Base-by-base conservation (phyloP, 1,140 invertebrate species). In the Trichonephila inaurata region DNA sequence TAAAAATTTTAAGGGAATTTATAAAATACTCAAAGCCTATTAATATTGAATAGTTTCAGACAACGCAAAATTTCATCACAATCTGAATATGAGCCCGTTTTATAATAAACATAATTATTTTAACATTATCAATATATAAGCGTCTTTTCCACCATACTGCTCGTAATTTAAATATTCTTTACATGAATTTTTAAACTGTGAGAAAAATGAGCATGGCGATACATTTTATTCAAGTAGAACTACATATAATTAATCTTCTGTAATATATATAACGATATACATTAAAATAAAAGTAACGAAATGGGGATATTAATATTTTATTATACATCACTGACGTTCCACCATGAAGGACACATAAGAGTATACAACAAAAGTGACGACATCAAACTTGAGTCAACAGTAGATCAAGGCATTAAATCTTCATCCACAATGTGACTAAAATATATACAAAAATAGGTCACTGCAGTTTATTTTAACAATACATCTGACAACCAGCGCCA, bases 381-480 rank as follows among this genome's bases (percentile, higher is more conserved):
- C 85, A 93, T 93, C 85, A 93, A 93, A 93, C 44, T 58, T 93
- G 64, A 64, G 86, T 88, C 92, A 93, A 66, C 85, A 93, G 92
- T 89, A 86, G 92, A 93, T 89, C 69, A 93, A 93, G 92, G 92
- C 92, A 93, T 85, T 93, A 93, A 92, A 93, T 77, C 92, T 89
- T 93, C 77, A 86, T 93, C 92, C 92, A 93, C 92, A 89, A 93
- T 72, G n/a, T n/a, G 86, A 93, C 85, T 93, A 93, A 88, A 77
- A 64, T 93, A 93, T 93, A 24, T 93, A 93, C 92, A 93, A 93
- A 93, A 93, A 93, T 93, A 93, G 61, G 92, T 93, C 91, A 93
- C 92, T 93, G 92, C 92, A 93, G 86, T 88, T 88, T 93, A 82
- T 89, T 93, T 86, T 81, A 93, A 72, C 58, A 87, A 28, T 88